Base-by-base conservation (phyloP, 37 sponge, comb jelly and placozoan species). In the Ephydatia muelleri region DNA sequence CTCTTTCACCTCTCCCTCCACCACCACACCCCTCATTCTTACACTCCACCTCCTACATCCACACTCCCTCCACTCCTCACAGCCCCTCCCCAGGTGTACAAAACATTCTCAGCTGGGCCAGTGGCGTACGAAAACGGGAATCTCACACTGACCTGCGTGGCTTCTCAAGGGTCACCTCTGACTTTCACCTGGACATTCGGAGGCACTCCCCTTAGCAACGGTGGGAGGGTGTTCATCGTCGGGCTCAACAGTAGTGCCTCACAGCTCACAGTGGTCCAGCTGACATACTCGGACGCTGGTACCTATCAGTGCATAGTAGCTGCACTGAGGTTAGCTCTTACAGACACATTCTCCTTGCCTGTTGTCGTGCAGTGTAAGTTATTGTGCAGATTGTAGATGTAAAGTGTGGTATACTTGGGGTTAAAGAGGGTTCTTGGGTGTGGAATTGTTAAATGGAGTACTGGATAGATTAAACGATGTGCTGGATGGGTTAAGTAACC, bases 61-160 rank as follows among this genome's bases (percentile, higher is more conserved):
- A 43, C 43, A 14, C 57, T 16, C 57, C 16, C 57, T 21, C 57
- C 19, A 14, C 16, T 1, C 57, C 57, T 19, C 19, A 5, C 57
- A 57, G 57, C 16, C 16, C 57, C 57, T 21, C 19, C 19, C 12
- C 14, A 19, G 57, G 9, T 57, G 57, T 16, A 14, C 16, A 57
- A 21, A 21, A 1, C 57, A 57, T 11, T 40, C 23, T 6, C 11
- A 2, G 39, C 11, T 35, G 5, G 22, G 0, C 34, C 37, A 8
- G 48, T 35, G 37, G 39, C 37, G 35, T 28, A 35, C 25, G 34
- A 76, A 28, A 23, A 23, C 6, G 35, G 38, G 31, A 76, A 76
- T 23, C 47, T 76, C 16, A 76, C 77, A 0, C 39, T 76, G 48
- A 35, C 77, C 38, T 76, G 77, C 35, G 28, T 76, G 34, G 77